Evolutionary conservation across 2,888 invertebrate genomes (phyloP), one percentile per base, ranked within the genome.

Genomic region (Ophion obscuratus): DNA sequence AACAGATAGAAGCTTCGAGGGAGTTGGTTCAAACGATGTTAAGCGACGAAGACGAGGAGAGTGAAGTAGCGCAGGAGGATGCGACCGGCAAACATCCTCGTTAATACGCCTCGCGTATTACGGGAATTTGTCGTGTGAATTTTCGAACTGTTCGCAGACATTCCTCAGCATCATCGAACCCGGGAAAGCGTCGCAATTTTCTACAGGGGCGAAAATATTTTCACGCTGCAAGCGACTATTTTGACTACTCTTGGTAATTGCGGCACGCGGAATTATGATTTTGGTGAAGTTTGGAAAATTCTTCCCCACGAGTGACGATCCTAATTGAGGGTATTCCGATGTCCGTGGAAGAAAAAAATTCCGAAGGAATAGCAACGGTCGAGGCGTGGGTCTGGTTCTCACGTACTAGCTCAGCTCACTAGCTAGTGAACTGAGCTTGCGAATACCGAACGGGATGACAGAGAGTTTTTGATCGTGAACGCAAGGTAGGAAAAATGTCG

Each of bases 21-120:
- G 83, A 83, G 83, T 83, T 83, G 74, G 83, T 86, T 86, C 86
- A 81, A 86, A 86, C 86, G 83, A 81, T 75, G 83, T 86, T 86
- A 86, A 86, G 82, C 85, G 79, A 74, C 70, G 86, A 83, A 81
- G 75, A 81, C 64, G 73, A 81, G 73, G 80, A 64, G 71, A 67
- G 77, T 75, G 73, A 76, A 62, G 73, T 74, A 73, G 74, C 44
- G 74, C 61, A 20, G 7, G 36, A n/a, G 59, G 57, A 74, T 64
- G 59, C 78, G 68, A 68, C 76, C 76, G 74, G 78, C 67, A 86
- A 86, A 86, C 86, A 78, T 70, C 78, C 86, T 81, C 86, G 78
- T 78, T 83, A 86, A 86, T 83, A 62, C 83, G 73, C 70, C 77
- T 81, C 66, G 81, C 77, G 81, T 83, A 86, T 81, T 75, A 83